These are phyloP conservation scores for Eristalinus aeneus DNA, from an alignment of 2,888 invertebrate genomes.

Conservation along the genomic window DNA sequence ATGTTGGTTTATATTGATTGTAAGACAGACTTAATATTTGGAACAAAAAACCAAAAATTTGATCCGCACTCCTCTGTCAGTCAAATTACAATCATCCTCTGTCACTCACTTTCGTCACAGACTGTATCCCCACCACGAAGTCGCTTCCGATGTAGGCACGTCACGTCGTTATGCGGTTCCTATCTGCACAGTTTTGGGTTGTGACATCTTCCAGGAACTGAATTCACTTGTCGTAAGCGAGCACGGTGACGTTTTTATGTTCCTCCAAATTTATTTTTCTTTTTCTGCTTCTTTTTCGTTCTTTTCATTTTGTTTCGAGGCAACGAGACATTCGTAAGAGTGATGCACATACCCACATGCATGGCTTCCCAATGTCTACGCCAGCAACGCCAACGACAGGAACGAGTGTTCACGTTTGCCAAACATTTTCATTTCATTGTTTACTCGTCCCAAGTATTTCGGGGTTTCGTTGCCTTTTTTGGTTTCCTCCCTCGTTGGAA, in stretches of 20 bases:
- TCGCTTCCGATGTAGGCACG: conserved; percentile 23
- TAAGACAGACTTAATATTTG: too few relatives aligned
- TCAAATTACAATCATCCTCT: not conserved
- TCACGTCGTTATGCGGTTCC: conserved; percentile 35
- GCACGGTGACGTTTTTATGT: not conserved
- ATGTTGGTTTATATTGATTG: too few relatives aligned
- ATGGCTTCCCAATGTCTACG: conserved; percentile 7
- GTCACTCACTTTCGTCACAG: not conserved
- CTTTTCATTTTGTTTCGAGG: conserved; percentile 18
- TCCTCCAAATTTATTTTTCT: not conserved
- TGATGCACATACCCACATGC: conserved; percentile 38
- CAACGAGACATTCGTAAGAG: conserved; percentile 37
- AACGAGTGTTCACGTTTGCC: conserved; percentile 42
- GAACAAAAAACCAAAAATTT: too few relatives aligned
- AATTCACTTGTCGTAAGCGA: conserved; percentile 37
- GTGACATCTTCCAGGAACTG: conserved; percentile 35
- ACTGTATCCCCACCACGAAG: conserved; percentile 14
- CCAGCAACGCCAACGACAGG: not conserved
- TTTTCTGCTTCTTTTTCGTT: not conserved
- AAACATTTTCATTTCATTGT: conserved; percentile 62
- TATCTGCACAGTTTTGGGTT: conserved; percentile 21
- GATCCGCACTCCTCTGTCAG: too few relatives aligned
- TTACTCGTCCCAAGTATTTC: conserved; percentile 44
- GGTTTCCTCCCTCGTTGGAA: conserved; percentile 30
- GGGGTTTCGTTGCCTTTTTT: conserved; percentile 7